Evolutionary conservation across 2,113 vertebrate genomes (phyloP).

Genomic region (Hiodon alosoides): DNA sequence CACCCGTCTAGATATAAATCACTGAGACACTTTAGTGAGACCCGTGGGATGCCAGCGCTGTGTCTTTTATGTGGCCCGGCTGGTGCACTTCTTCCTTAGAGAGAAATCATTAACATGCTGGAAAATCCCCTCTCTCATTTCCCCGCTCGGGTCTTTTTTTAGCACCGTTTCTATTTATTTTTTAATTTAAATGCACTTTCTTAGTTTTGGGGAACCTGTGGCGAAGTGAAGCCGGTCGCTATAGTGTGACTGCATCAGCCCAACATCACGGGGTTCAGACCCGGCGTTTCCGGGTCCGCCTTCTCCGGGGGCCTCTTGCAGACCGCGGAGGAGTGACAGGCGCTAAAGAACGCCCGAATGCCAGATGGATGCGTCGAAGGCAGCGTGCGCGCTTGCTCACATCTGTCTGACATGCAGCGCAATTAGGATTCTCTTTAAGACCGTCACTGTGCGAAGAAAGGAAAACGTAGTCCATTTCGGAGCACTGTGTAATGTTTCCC

Average conservation of each 20-base stretch:
- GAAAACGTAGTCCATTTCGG: neutral
- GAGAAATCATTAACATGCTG: constrained; percentile 35
- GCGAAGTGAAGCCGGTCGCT: too few relatives aligned
- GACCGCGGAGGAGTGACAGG: neutral
- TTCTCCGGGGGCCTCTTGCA: too few relatives aligned
- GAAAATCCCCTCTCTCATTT: constrained; percentile 28
- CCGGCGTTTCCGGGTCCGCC: neutral
- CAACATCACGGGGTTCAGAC: neutral
- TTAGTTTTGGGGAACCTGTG: too few relatives aligned
- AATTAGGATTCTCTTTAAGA: neutral
- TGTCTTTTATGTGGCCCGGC: constrained; percentile 20
- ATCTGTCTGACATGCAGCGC: neutral
- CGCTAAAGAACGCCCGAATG: neutral
- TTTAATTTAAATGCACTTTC: neutral
- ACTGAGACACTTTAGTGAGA: constrained; percentile 24
- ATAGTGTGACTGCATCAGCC: too few relatives aligned
- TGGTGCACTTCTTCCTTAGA: constrained; percentile 14
- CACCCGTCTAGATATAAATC: constrained; percentile 25
- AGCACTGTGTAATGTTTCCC: neutral
- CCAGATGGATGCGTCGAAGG: neutral
- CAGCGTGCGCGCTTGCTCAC: neutral
- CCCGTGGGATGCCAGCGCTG: constrained; percentile 22
- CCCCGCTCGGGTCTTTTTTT: constrained; percentile 18
- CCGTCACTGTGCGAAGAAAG: neutral
- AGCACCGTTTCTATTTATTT: constrained; percentile 2